These are phyloP conservation scores for Sesamia inferens DNA, from an alignment of 2,888 invertebrate species.

Conservation along the genomic window DNA sequence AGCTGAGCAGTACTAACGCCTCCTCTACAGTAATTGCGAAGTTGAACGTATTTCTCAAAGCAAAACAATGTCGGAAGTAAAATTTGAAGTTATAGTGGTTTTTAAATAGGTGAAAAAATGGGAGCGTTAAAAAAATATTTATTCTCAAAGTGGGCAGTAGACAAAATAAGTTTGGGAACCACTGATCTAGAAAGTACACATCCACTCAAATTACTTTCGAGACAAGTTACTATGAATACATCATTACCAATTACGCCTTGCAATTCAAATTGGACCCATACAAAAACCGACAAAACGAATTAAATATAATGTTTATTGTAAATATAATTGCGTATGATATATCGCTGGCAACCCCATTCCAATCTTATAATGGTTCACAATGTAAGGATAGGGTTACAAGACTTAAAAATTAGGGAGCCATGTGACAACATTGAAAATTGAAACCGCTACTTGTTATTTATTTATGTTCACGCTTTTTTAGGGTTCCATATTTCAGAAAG, in stretches of 20 bases:
- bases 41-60: no score
- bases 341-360: constrained; percentile 64
- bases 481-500: neutral
- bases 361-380: constrained; percentile 64
- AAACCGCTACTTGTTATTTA: constrained; percentile 55
- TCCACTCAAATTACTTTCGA: constrained; percentile 1
- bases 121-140: no score
- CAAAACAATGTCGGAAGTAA: no score
- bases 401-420: constrained; percentile 55
- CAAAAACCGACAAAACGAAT: constrained; percentile 65
- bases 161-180: no score
- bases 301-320: constrained; percentile 70
- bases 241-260: constrained; percentile 33
- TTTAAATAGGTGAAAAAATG: no score
- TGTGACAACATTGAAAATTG: constrained; percentile 60
- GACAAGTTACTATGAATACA: constrained; percentile 1
- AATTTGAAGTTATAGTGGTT: no score
- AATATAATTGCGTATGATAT: constrained; percentile 71
- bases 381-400: constrained; percentile 59
- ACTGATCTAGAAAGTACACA: neutral
- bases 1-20: no score
- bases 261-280: constrained; percentile 30
- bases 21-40: no score
- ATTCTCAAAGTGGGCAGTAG: no score
- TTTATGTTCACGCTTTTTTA: constrained; percentile 38